Percentiles rank a stretch among this genome's conserved stretches.
Conservation (phyloP, 1,140 invertebrate genomes). For the Eufriesea mexicana region DNA sequence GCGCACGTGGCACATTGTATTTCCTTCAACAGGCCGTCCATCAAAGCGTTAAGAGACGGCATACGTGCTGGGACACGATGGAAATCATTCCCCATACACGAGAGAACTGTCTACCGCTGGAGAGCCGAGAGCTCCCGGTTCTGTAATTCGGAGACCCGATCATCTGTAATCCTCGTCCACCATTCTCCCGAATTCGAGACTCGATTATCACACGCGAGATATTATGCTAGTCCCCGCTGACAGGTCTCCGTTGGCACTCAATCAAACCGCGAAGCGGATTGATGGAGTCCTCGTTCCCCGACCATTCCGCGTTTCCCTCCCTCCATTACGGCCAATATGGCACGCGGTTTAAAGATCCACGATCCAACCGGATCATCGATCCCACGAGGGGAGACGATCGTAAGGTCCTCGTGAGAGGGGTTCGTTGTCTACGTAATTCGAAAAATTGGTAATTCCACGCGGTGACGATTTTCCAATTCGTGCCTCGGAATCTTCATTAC, state of each 20-base stretch:
- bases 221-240: slow-evolving; percentile 46
- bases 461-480: neutral
- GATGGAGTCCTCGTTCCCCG: slow-evolving; percentile 35
- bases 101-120: neutral
- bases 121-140: neutral
- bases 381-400: neutral
- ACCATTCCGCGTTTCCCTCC: neutral
- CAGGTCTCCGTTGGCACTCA: slow-evolving; percentile 47
- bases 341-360: slow-evolving; percentile 28
- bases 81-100: slow-evolving; percentile 27
- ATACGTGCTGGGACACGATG: slow-evolving; percentile 17
- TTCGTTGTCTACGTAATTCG: neutral
- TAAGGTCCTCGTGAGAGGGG: neutral
- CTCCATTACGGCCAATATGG: slow-evolving; percentile 30
- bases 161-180: slow-evolving; percentile 43
- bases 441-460: neutral
- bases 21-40: slow-evolving; percentile 37
- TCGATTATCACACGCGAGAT: slow-evolving; percentile 51
- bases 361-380: slow-evolving; percentile 28
- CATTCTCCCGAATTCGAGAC: slow-evolving; percentile 46
- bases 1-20: slow-evolving; percentile 24
- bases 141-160: slow-evolving; percentile 38
- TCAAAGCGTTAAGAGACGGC: slow-evolving; percentile 37
- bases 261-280: slow-evolving; percentile 53
- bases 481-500: too few relatives aligned